A percentile compares a stretch with the other conserved stretches of the same genome.
Evolutionary conservation across 2,888 invertebrate species (phyloP).

Genomic region (Axea sp.): DNA sequence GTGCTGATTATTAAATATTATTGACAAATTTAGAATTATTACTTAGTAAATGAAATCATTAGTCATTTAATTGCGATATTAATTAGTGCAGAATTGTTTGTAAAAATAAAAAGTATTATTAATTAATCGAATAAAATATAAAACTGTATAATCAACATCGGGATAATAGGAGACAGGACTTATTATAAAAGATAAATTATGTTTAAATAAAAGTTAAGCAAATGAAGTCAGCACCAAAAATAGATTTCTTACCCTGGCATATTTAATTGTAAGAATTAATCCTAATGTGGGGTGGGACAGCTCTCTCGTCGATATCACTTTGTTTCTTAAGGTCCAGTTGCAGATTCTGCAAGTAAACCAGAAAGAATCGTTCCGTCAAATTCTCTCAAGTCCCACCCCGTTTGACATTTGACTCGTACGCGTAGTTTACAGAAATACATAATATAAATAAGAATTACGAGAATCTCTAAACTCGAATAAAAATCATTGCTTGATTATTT

Average conservation of each 20-base stretch:
- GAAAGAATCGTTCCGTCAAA: slow-evolving; percentile 42
- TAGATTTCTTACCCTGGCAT: slow-evolving; percentile 65
- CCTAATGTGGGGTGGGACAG: slow-evolving; percentile 64
- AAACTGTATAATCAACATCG: too few species aligned
- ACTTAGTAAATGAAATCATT: too few species aligned
- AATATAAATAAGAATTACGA: slow-evolving; percentile 11
- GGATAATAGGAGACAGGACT: slow-evolving; percentile 22
- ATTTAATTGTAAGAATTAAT: slow-evolving; percentile 60
- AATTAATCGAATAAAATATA: too few species aligned
- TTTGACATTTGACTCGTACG: slow-evolving; percentile 15
- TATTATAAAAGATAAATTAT: slow-evolving; percentile 27
- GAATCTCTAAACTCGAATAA: background rate
- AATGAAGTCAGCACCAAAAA: slow-evolving; percentile 63
- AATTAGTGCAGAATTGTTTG: too few species aligned
- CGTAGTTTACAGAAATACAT: slow-evolving; percentile 1
- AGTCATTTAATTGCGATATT: too few species aligned
- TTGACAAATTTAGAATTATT: too few species aligned
- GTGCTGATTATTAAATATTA: too few species aligned
- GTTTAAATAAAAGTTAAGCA: slow-evolving; percentile 42
- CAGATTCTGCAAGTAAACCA: slow-evolving; percentile 61
- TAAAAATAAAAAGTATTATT: too few species aligned
- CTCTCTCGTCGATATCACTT: slow-evolving; percentile 48
- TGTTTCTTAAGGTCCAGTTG: slow-evolving; percentile 56
- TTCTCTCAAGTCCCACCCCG: slow-evolving; percentile 58
- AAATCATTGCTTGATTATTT: slow-evolving; percentile 3